phyloP scores from a whole-genome alignment of 2,797 vertebrate species.

The Melanotaenia nigrans region DNA sequence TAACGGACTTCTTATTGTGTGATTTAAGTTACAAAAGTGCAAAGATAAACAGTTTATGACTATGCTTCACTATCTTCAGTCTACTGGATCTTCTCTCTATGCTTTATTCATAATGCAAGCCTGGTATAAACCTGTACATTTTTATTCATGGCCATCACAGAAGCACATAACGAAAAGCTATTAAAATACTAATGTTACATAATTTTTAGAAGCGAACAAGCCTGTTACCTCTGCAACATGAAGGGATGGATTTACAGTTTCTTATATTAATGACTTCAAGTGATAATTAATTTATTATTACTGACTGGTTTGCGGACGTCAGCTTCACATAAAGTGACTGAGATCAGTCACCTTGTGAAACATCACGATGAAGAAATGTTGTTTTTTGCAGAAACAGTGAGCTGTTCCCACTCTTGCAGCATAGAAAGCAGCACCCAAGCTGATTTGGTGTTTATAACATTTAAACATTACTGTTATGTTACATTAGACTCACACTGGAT shows the following conservation, averaged over 20 bases:
- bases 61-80: background rate
- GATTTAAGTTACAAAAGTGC: background rate
- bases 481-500: background rate
- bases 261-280: background rate
- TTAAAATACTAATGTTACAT: background rate
- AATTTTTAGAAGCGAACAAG: background rate
- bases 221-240: background rate
- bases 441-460: background rate
- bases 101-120: background rate
- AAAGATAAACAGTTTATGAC: background rate
- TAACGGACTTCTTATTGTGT: background rate
- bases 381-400: background rate
- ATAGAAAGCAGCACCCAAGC: background rate
- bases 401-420: background rate
- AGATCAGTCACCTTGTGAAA: background rate
- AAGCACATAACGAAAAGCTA: background rate
- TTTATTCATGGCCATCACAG: background rate
- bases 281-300: background rate
- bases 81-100: background rate
- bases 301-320: background rate
- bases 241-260: background rate
- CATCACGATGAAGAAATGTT: background rate
- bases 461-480: background rate
- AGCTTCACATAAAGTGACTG: background rate
- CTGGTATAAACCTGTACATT: background rate